Evolutionary conservation across 2,113 vertebrate genomes (phyloP), one percentile per base, ranked within the genome.

Genomic region (Cyprinus carpio): DNA sequence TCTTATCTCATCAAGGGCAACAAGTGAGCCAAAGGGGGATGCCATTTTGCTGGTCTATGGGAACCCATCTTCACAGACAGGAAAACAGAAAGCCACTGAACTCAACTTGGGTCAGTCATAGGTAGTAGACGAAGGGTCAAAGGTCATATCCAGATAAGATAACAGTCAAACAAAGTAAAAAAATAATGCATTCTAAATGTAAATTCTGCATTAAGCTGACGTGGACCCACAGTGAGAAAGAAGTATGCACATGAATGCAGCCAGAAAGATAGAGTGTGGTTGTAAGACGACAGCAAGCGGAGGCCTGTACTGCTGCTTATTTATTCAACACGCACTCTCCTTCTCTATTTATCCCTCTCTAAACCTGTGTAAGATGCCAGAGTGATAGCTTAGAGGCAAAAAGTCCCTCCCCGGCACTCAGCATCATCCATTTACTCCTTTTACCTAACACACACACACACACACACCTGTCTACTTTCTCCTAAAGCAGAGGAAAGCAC

Each of bases 381-480:
- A 90, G 75, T 18, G 74, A 86, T 88, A 78, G 86, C 86, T 90
- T 49, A 69, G 23, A 90, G 91, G 88, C 79, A 43, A 76, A 83
- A 88, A 71, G 49, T 69, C 69, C 58, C 43, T 78, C 80, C 20
- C 62, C 83, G 31, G 54, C 80, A 25, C 34, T 37, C 76, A 29
- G 85, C 46, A 25, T 86, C 85, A 62, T 87, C 71, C 25, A 20
- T 58, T 27, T 62, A 23, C 5, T 79, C 16, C 43, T 60, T 75
- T 16, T 75, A 34, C 20, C 20, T 3, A 23, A 78, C 91, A 83
- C 84, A 81, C 75, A 72, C 71, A 23, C 91, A 60, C 75, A 87
- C 78, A 84, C 86, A 91, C 90, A 92, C 89, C 91, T 93, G 85
- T 89, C 87, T 86, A 85, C 77, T 87, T 85, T 90, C 72, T 87